Evolutionary conservation across 1,140 invertebrate species (phyloP).

Genomic region (Panagrolaimus sp.): DNA sequence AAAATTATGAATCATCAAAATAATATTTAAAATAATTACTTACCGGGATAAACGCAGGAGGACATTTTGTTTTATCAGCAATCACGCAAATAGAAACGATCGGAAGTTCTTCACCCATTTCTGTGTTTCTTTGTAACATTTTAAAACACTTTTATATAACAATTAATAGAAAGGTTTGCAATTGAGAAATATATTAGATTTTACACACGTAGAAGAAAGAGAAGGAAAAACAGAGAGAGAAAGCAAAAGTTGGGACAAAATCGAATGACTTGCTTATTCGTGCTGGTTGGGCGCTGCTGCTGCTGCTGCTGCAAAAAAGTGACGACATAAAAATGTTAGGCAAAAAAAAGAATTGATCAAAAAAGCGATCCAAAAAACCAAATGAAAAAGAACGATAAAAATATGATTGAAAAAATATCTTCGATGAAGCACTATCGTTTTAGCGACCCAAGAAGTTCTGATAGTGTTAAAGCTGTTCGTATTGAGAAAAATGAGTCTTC

Average conservation of each 20-base stretch:
- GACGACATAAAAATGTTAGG: too few species aligned
- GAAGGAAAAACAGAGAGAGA: background rate
- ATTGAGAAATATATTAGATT: background rate
- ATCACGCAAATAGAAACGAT: slow-evolving; percentile 44
- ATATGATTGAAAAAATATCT: too few species aligned
- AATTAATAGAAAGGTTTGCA: background rate
- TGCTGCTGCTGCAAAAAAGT: background rate
- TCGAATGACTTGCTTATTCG: background rate
- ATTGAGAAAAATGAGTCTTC: too few species aligned
- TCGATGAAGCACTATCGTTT: too few species aligned
- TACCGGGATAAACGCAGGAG: slow-evolving; percentile 37
- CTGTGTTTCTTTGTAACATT: slow-evolving; percentile 30
- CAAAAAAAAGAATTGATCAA: too few species aligned
- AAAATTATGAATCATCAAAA: slow-evolving; percentile 1
- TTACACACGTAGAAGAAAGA: background rate
- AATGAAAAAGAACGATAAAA: too few species aligned
- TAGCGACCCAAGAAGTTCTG: too few species aligned
- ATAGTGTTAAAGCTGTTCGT: too few species aligned
- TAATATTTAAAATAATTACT: slow-evolving; percentile 18
- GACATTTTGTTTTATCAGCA: slow-evolving; percentile 42
- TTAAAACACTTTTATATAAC: background rate
- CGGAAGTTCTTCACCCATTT: slow-evolving; percentile 43
- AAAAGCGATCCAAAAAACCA: too few species aligned
- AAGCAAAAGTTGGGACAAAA: background rate
- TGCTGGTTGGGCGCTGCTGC: background rate